These are phyloP conservation scores for Thunnus thynnus DNA, from an alignment of 2,113 vertebrate species.

Conservation along the genomic window DNA sequence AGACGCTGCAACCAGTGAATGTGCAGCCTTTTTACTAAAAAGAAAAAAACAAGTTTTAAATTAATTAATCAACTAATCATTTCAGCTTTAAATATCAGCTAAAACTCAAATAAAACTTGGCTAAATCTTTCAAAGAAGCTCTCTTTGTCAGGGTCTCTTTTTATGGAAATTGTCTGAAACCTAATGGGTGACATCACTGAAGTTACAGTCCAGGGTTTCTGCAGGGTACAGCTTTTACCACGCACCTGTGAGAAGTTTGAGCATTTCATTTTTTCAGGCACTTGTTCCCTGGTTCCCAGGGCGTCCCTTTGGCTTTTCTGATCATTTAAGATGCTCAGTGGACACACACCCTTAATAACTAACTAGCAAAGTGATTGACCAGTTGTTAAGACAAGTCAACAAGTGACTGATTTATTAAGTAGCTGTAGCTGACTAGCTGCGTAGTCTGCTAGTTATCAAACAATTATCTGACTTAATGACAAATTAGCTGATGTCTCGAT, in stretches of 20 bases:
- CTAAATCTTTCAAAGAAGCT: neutral
- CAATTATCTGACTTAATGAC: neutral
- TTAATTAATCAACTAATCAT: too few relatives aligned
- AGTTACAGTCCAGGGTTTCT: neutral
- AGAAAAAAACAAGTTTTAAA: too few relatives aligned
- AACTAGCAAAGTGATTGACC: conserved; percentile 11
- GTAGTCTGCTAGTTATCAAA: conserved; percentile 22
- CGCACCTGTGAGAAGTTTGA: conserved; percentile 7
- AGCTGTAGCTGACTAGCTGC: conserved; percentile 13
- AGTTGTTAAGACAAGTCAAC: conserved; percentile 26
- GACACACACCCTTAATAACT: neutral
- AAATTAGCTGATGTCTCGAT: neutral
- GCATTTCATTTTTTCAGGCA: conserved; percentile 44
- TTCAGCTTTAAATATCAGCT: too few relatives aligned
- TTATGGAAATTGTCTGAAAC: neutral
- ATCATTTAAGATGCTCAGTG: conserved; percentile 1
- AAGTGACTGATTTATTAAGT: conserved; percentile 46
- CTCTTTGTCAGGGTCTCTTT: neutral
- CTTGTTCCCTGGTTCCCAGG: conserved; percentile 43
- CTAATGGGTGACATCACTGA: neutral
- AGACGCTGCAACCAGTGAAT: neutral
- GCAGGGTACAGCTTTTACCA: neutral
- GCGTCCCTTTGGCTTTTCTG: neutral
- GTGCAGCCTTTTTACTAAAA: too few relatives aligned
- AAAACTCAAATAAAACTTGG: too few relatives aligned